Base-by-base conservation (phyloP, 1,140 invertebrate genomes). In the Aphidius ervi region DNA sequence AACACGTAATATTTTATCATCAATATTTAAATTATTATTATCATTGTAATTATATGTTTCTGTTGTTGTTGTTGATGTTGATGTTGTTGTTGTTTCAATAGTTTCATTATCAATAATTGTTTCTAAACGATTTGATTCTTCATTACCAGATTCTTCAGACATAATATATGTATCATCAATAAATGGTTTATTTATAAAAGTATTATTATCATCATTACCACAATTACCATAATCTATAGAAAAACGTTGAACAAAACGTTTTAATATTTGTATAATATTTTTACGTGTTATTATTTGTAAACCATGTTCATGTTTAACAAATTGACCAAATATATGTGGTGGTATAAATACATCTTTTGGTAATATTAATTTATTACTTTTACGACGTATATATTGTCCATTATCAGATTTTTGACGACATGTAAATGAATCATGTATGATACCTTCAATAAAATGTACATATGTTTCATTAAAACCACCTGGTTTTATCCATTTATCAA, bases 301-400 rank as follows among this genome's bases (percentile, higher is more conserved):
- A 1, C 94, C 93, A 37, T 86, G 81, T 37, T 86, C 80, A 67
- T 93, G 91, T 68, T 91, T 88, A 0, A 86, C 88, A 40, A 97
- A 82, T 71, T 96, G 91, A 0, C 92, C 92, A 75, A 97, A 93
- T 8, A 97, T 77, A 82, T 98, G 95, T 1, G 89, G 88, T 4
- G 91, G 88, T 9, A 95, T 80, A 71, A 84, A 90, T 6, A 89
- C 82, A 71, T 88, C 86, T 63, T 65, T 78, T 69, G 74, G 76
- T 63, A 63, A 68, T 65, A 66, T 70, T 59, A 62, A 72, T 50
- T 65, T 65, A 6, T 74, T 75, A 39, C 73, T 84, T 3, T 77
- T 76, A 59, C 89, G 78, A 42, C 88, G 81, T 48, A 87, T 85
- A 71, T 92, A 93, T 61, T 83, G 85, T 1, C 92, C 93, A 72